A percentile compares a stretch with the other conserved stretches of the same genome.
phyloP scores from a whole-genome alignment of 2,888 invertebrate genomes.

The Cosmia pyralina region DNA sequence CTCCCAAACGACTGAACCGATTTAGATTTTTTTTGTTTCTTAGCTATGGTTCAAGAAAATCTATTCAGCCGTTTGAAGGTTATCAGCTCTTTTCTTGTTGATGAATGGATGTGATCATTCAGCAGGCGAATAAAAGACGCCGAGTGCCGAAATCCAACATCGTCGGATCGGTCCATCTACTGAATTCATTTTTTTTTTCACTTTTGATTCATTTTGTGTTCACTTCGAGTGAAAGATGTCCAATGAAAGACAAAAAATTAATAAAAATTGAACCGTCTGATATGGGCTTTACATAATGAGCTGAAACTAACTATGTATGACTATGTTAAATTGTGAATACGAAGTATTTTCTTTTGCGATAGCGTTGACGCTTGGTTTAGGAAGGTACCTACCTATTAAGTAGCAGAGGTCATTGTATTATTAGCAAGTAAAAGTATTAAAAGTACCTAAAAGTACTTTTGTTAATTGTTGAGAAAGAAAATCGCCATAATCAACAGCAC shows the following conservation, averaged over 20 bases:
- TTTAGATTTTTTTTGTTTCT: too few species aligned
- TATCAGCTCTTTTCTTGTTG: too few species aligned
- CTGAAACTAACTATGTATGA: not conserved
- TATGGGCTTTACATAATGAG: not conserved
- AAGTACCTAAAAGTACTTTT: not conserved
- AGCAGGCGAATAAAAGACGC: not conserved
- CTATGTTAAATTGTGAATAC: constrained; percentile 9
- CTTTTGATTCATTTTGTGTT: not conserved
- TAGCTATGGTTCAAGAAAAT: too few species aligned
- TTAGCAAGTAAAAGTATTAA: not conserved
- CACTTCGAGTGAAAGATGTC: not conserved
- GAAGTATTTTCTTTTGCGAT: not conserved
- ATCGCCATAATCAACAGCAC: not conserved
- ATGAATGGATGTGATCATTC: too few species aligned
- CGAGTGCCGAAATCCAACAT: not conserved
- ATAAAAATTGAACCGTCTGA: not conserved
- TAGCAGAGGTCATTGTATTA: not conserved
- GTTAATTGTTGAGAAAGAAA: not conserved
- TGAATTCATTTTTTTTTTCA: not conserved
- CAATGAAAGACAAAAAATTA: not conserved
- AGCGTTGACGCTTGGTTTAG: not conserved
- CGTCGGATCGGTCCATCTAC: not conserved
- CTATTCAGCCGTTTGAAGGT: too few species aligned
- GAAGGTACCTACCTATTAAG: too few species aligned
- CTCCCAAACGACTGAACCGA: too few species aligned